Evolutionary conservation across 2,797 vertebrate genomes (phyloP), one percentile per base, ranked within the genome.

Genomic region (Chaetophractus vellerosus): DNA sequence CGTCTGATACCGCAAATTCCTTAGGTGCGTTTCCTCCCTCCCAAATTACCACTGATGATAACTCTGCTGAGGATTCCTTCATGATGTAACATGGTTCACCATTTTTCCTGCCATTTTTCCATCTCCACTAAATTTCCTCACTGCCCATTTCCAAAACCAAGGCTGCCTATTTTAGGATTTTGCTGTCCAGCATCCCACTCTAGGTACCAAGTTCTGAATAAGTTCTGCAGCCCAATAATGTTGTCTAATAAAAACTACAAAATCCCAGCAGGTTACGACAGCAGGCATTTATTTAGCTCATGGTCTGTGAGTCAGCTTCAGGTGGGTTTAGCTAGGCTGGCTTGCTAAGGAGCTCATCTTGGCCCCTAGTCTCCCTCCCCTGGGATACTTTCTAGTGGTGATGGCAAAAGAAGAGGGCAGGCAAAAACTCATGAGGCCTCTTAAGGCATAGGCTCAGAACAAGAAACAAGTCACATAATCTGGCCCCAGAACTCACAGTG

Each of bases 61-160:
- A 9, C 63, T 33, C 57, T 50, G 24, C 82, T 26, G 31, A 78
- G 33, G 9, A 9, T 71, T 48, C 63, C 74, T 63, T 52, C 26
- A 89, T 71, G 69, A 63, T 15, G 41, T 36, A 23, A 24, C 31
- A 18, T 11, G 48, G 57, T 36, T n/a, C 57, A 31, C 55, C 66
- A 1, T 61, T 83, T 96, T 69, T 83, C 64, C 76, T 55, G 66
- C 78, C 76, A 6, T 89, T 69, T 93, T 59, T 36, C 66, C 24
- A 9, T 50, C 2, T 19, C 48, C 48, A 59, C 76, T 75, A 23
- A 61, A 26, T 81, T 33, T 82, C 23, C n/a, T 72, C 26, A 18
- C 21, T 61, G 57, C 79, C 45, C 72, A n/a, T 10, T 66, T 74
- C 26, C 68, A 52, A 94, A 63, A 52, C 3, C 41, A 48, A 7